A percentile compares a stretch with the other conserved stretches of the same genome.
Conservation (phyloP, 2,888 invertebrate species). For the Myopa testacea region DNA sequence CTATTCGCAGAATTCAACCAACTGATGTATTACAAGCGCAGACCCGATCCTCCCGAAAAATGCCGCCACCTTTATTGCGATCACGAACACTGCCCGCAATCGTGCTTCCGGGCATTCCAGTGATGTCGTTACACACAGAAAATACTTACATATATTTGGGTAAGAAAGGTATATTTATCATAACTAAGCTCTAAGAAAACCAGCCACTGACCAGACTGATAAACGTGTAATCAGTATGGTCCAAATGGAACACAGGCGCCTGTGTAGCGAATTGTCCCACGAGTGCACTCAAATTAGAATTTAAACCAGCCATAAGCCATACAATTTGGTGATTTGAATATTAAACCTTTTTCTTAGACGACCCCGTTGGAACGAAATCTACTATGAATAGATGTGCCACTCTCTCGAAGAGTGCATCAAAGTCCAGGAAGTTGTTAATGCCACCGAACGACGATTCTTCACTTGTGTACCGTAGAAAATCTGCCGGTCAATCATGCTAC, state of each 20-base stretch:
- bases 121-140: conserved; percentile 85
- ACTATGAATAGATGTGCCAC: conserved; percentile 56
- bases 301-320: too few species aligned
- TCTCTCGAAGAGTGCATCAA: conserved; percentile 45
- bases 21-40: conserved; percentile 71
- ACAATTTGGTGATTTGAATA: too few species aligned
- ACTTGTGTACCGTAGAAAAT: conserved; percentile 65
- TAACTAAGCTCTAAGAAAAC: background rate
- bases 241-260: too few species aligned
- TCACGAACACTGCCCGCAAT: conserved; percentile 90
- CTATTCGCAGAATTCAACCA: conserved; percentile 70
- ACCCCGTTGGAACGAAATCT: too few species aligned
- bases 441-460: conserved; percentile 66
- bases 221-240: too few species aligned
- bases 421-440: conserved; percentile 59
- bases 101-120: conserved; percentile 83
- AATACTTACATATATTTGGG: conserved; percentile 72
- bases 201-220: too few species aligned
- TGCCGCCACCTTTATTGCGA: conserved; percentile 81
- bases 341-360: too few species aligned
- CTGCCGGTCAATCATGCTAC: conserved; percentile 59
- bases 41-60: conserved; percentile 70
- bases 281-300: too few species aligned
- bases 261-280: too few species aligned
- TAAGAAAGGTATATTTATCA: conserved; percentile 52